Conservation (phyloP, 1,140 invertebrate genomes). For the Trichogramma pretiosum region DNA sequence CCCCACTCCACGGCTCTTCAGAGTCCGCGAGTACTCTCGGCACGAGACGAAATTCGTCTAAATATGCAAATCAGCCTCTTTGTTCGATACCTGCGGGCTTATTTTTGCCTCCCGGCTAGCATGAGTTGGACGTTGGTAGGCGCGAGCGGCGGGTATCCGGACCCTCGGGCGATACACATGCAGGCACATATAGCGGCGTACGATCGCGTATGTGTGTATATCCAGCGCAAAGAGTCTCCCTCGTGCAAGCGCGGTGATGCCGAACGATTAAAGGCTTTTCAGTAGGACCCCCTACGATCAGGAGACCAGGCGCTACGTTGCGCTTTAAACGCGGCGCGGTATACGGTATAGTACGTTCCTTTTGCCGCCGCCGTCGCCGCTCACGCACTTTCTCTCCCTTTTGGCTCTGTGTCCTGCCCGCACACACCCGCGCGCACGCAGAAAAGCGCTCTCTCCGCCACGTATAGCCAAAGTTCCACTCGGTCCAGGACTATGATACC, state of each 20-base stretch:
- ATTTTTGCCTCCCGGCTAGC: constrained; percentile 38
- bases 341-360: too few relatives aligned
- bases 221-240: too few relatives aligned
- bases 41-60: too few relatives aligned
- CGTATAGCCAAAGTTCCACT: constrained; percentile 15
- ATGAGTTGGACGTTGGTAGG: constrained; percentile 29
- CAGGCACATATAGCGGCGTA: too few relatives aligned
- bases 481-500: constrained; percentile 35
- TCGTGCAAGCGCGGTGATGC: constrained; percentile 40
- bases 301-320: constrained; percentile 30
- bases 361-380: neutral
- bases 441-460: constrained; percentile 21
- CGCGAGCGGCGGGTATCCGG: neutral
- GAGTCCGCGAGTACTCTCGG: too few relatives aligned
- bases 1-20: constrained; percentile 5
- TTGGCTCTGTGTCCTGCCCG: constrained; percentile 3
- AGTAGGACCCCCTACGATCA: constrained; percentile 40
- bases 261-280: constrained; percentile 44
- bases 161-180: constrained; percentile 11
- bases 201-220: too few relatives aligned
- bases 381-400: neutral
- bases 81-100: constrained; percentile 45
- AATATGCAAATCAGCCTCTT: constrained; percentile 45
- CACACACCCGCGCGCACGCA: constrained; percentile 18
- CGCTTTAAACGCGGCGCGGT: too few relatives aligned